phyloP scores from a whole-genome alignment of 2,888 invertebrate genomes.

The Meteorus cinctellus region DNA sequence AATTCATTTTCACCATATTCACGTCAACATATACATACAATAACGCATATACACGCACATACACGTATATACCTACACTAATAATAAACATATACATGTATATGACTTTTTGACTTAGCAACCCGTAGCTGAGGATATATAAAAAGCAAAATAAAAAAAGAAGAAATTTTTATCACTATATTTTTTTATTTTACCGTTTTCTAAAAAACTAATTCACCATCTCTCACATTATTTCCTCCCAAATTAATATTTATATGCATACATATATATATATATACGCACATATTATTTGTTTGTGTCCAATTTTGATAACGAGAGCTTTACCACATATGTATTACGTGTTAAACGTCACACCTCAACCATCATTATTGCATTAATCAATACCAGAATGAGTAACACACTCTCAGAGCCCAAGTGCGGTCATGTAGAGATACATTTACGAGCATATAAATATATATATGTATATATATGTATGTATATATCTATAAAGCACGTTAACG shows the following conservation, averaged over 20 bases:
- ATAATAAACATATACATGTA: not conserved
- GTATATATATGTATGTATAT: not conserved
- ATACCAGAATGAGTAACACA: constrained; percentile 34
- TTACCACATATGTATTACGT: constrained; percentile 9
- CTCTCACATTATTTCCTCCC: not conserved
- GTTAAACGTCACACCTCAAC: constrained; percentile 33
- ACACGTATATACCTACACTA: not conserved
- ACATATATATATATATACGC: constrained; percentile 9
- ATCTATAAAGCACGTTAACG: constrained; percentile 33
- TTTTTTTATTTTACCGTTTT: not conserved
- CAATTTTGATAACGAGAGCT: constrained; percentile 10
- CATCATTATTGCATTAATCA: constrained; percentile 40
- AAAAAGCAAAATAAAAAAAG: constrained; percentile 3
- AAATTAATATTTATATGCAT: not conserved
- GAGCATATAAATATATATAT: constrained; percentile 23
- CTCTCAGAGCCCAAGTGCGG: constrained; percentile 27
- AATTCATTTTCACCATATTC: constrained; percentile 7
- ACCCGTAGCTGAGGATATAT: not conserved
- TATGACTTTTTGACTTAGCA: constrained; percentile 8
- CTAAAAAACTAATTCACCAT: constrained; percentile 1
- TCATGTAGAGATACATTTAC: constrained; percentile 23
- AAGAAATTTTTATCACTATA: not conserved
- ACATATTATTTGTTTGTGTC: not conserved
- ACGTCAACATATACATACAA: not conserved
- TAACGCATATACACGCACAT: not conserved